A percentile compares a stretch with the other conserved stretches of the same genome.
Evolutionary conservation across 2,797 vertebrate genomes (phyloP).

Genomic region (Premnoplex brunnescens): DNA sequence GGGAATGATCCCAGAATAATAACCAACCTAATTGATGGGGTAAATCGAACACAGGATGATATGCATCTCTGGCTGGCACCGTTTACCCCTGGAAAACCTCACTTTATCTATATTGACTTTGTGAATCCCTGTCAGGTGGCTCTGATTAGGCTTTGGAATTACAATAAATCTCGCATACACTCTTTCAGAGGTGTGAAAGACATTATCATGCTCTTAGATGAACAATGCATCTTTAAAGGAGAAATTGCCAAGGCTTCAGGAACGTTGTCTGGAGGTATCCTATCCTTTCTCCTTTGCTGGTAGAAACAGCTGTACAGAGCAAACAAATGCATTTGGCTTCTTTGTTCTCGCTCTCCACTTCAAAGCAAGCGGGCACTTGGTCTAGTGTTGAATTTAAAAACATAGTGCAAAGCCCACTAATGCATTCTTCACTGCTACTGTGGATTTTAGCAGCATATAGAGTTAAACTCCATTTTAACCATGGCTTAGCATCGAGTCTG

Average conservation of each 20-base stretch:
- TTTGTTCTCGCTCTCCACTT: neutral
- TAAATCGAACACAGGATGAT: slow-evolving; percentile 95
- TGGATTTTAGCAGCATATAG: neutral
- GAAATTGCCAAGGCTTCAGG: slow-evolving; percentile 97
- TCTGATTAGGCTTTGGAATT: slow-evolving; percentile 98
- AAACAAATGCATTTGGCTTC: neutral
- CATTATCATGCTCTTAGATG: slow-evolving; percentile 87
- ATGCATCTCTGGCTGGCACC: slow-evolving; percentile 98
- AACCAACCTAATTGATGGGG: slow-evolving; percentile 86
- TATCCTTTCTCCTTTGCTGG: neutral
- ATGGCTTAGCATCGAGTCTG: neutral
- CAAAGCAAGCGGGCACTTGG: neutral
- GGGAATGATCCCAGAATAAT: slow-evolving; percentile 89
- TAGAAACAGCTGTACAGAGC: neutral
- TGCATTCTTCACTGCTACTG: neutral
- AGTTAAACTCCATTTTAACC: neutral
- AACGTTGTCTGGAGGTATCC: slow-evolving; percentile 89
- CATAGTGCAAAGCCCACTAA: neutral
- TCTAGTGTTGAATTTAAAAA: neutral
- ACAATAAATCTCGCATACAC: slow-evolving; percentile 98
- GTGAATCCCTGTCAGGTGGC: slow-evolving; percentile 83
- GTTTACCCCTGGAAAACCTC: slow-evolving; percentile 85
- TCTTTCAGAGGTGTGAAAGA: slow-evolving; percentile 93
- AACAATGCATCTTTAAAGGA: slow-evolving; percentile 89
- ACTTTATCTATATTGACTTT: slow-evolving; percentile 87